phyloP scores from a whole-genome alignment of 1,140 invertebrate genomes.

The Drosophila baimaii region DNA sequence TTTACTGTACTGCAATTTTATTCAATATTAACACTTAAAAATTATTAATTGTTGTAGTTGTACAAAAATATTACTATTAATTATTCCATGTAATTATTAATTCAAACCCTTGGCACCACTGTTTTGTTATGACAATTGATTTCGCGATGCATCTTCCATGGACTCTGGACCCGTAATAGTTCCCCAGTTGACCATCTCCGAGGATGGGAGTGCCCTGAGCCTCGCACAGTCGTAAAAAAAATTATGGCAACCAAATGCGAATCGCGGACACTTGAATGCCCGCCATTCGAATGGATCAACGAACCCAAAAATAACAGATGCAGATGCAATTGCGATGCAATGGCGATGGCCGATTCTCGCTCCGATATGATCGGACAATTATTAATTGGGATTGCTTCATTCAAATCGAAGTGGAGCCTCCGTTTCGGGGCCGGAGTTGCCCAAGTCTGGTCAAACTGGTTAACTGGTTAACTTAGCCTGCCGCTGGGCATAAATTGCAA shows the following conservation, averaged over 20 bases:
- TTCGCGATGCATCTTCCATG: conserved; percentile 43
- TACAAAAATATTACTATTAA: too few relatives aligned
- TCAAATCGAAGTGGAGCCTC: conserved; percentile 38
- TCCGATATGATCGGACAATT: conserved; percentile 29
- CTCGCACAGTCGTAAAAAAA: conserved; percentile 52
- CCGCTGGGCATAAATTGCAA: conserved; percentile 73
- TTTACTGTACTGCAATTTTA: too few relatives aligned
- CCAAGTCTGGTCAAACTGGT: conserved; percentile 23
- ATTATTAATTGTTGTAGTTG: too few relatives aligned
- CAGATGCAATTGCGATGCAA: conserved; percentile 17
- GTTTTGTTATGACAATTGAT: conserved; percentile 54
- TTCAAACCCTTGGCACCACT: too few relatives aligned
- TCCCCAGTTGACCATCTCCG: conserved; percentile 31
- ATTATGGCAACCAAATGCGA: conserved; percentile 63
- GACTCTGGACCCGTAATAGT: conserved; percentile 22
- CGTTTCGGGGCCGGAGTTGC: conserved; percentile 1
- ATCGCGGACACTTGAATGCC: conserved; percentile 40
- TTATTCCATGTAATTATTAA: too few relatives aligned
- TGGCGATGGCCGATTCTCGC: conserved; percentile 2
- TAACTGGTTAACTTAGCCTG: conserved; percentile 35
- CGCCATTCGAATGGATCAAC: conserved; percentile 61
- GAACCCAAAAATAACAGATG: conserved; percentile 56
- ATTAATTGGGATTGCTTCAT: conserved; percentile 61
- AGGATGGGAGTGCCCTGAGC: conserved; percentile 33
- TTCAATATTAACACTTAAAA: too few relatives aligned